Evolutionary conservation across 2,113 vertebrate genomes (phyloP).

Genomic region (Talpa occidentalis): DNA sequence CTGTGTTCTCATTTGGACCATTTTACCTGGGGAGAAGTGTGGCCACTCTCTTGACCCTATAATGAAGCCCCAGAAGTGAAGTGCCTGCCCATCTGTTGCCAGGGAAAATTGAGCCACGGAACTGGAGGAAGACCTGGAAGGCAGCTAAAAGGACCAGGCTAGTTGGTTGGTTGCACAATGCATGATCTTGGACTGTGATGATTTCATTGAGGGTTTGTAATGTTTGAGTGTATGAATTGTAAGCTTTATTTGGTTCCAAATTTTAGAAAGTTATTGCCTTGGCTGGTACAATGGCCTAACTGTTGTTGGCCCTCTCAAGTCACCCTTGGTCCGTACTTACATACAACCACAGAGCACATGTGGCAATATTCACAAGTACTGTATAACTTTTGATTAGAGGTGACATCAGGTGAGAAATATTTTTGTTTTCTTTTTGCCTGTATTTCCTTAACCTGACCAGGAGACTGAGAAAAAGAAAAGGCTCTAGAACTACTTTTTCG

Average conservation of each 20-base stretch:
- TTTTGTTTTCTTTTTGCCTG: not conserved
- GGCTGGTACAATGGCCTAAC: not conserved
- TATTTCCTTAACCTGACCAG: not conserved
- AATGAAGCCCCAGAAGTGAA: not conserved
- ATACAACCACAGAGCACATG: not conserved
- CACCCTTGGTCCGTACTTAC: not conserved
- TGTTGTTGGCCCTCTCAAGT: not conserved
- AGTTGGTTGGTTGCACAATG: not conserved
- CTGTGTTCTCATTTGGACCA: not conserved
- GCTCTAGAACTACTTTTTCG: not conserved
- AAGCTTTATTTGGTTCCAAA: constrained; percentile 35
- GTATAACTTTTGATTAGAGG: not conserved
- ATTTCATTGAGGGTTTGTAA: not conserved
- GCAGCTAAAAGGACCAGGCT: not conserved
- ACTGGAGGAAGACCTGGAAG: constrained; percentile 5
- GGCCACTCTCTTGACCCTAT: not conserved
- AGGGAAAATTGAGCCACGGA: not conserved
- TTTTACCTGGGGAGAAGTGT: not conserved
- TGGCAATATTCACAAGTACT: not conserved
- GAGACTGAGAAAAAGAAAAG: not conserved
- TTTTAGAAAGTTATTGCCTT: not conserved
- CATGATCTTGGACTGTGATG: not conserved
- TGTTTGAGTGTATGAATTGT: not conserved
- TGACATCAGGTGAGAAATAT: not conserved
- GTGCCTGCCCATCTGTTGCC: not conserved